These are phyloP conservation scores for Hydropotes inermis DNA, from an alignment of 2,113 vertebrate genomes.

Conservation along the genomic window DNA sequence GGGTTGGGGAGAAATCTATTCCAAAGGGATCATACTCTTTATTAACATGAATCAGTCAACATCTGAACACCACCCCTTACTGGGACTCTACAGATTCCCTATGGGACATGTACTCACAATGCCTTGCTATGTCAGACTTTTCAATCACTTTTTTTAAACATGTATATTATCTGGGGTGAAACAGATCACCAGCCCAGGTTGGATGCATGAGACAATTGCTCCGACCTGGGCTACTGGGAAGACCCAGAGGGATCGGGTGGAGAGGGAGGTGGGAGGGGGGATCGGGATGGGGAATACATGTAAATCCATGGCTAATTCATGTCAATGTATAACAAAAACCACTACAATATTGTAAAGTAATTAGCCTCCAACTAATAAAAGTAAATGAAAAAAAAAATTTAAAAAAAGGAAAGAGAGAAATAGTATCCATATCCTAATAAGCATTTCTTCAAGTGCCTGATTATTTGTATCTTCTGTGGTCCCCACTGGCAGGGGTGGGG, in stretches of 20 bases:
- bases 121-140: not conserved
- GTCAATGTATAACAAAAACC: too few species aligned
- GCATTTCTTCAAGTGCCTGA: not conserved
- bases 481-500: not conserved
- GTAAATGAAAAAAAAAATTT: not conserved
- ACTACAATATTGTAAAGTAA: too few species aligned
- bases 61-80: not conserved
- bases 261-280: too few species aligned
- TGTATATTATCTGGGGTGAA: too few species aligned
- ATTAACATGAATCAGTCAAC: not conserved
- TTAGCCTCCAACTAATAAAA: too few species aligned
- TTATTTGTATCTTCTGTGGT: not conserved
- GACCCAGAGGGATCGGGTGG: too few species aligned
- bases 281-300: too few species aligned
- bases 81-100: not conserved
- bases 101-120: not conserved
- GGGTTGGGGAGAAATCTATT: not conserved
- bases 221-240: too few species aligned
- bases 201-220: too few species aligned
- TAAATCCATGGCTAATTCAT: too few species aligned
- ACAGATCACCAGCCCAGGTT: too few species aligned
- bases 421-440: not conserved
- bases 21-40: constrained; percentile 10
- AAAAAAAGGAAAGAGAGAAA: not conserved
- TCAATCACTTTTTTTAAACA: not conserved